These are phyloP conservation scores for Simalia tracyae DNA, from an alignment of 2,797 vertebrate genomes.

Conservation along the genomic window DNA sequence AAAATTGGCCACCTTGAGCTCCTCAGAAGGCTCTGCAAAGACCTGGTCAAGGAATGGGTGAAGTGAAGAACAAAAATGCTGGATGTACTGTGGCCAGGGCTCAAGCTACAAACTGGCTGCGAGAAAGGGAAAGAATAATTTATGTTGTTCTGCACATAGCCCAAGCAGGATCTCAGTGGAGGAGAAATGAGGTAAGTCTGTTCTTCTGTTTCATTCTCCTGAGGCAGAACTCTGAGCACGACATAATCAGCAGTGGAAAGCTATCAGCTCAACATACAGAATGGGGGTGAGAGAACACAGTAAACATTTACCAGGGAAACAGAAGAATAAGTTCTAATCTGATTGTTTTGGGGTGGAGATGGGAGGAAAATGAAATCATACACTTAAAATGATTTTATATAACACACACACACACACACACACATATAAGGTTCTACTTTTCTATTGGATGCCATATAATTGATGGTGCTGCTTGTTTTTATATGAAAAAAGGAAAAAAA, in stretches of 20 bases:
- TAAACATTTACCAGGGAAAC: background rate
- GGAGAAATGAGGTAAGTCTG: slow-evolving; percentile 41
- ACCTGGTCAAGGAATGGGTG: background rate
- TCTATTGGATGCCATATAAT: background rate
- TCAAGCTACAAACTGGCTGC: background rate
- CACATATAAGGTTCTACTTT: background rate
- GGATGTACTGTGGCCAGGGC: background rate
- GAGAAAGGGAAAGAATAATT: slow-evolving; percentile 1
- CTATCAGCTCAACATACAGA: background rate
- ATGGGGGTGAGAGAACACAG: slow-evolving; percentile 22
- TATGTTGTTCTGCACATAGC: background rate
- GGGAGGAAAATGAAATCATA: slow-evolving; percentile 3
- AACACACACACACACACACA: background rate
- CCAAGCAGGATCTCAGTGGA: slow-evolving; percentile 22
- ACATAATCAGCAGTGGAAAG: slow-evolving; percentile 12
- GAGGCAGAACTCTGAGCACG: slow-evolving; percentile 46
- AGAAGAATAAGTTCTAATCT: slow-evolving; percentile 37
- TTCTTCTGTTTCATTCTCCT: slow-evolving; percentile 34
- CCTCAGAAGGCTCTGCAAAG: background rate
- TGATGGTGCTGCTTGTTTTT: background rate
- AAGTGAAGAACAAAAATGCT: background rate
- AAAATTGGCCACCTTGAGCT: background rate
- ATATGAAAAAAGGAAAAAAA: slow-evolving; percentile 1
- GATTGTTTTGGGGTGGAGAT: background rate
- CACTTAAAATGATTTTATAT: background rate